These are phyloP conservation scores for Rissa tridactyla DNA, from an alignment of 2,113 vertebrate genomes.

Conservation along the genomic window DNA sequence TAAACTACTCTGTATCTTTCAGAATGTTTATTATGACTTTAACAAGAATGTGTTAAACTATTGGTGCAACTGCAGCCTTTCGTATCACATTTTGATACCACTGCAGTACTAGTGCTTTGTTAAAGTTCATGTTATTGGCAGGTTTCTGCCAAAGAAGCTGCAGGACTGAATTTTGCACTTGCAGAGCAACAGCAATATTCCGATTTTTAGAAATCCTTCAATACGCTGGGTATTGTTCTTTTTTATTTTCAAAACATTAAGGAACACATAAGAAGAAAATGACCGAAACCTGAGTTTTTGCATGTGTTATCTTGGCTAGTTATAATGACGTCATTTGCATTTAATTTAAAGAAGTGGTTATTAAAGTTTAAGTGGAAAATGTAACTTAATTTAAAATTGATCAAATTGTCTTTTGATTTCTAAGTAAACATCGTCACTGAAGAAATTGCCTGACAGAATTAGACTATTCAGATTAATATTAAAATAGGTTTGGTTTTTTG, in stretches of 20 bases:
- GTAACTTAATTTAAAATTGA: neutral
- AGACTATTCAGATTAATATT: neutral
- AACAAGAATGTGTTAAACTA: neutral
- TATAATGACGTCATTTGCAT: neutral
- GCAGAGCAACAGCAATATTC: neutral
- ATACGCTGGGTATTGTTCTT: neutral
- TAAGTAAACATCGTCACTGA: neutral
- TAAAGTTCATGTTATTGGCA: neutral
- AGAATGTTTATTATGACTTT: neutral
- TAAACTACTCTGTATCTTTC: neutral
- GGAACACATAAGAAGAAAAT: neutral
- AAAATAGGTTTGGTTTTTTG: neutral
- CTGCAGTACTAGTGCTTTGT: neutral
- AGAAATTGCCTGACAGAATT: neutral
- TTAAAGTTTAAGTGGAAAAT: conserved; percentile 1
- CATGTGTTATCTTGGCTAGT: neutral
- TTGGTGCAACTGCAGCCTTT: neutral
- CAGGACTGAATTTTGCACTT: neutral
- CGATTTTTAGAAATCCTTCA: neutral
- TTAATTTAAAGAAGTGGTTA: neutral
- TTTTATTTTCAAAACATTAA: neutral
- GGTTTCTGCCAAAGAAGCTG: neutral
- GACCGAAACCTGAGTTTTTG: neutral
- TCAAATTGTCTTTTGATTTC: neutral
- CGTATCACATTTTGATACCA: neutral